phyloP scores from a whole-genome alignment of 2,113 vertebrate species.

The Oophaga pumilio region DNA sequence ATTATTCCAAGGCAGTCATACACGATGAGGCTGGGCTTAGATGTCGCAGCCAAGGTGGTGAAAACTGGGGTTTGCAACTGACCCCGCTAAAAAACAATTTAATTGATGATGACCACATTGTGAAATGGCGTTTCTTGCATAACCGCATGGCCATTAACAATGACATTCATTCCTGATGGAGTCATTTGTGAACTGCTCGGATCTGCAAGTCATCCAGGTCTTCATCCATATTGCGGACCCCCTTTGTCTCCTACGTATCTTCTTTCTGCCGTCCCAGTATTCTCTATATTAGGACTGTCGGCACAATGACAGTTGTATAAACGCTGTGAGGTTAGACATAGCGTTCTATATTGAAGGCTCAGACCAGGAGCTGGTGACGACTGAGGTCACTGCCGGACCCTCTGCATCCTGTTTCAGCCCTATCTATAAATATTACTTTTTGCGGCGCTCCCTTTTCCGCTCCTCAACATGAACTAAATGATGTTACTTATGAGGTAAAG shows the following conservation, averaged over 20 bases:
- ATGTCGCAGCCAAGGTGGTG: too few relatives aligned
- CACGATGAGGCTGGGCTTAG: too few relatives aligned
- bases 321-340: not conserved
- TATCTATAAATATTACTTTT: slow-evolving; percentile 42
- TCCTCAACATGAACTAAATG: slow-evolving; percentile 4
- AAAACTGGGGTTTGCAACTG: too few relatives aligned
- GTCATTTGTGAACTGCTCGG: too few relatives aligned
- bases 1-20: too few relatives aligned
- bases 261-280: not conserved
- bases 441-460: slow-evolving; percentile 33
- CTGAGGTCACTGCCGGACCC: slow-evolving; percentile 23
- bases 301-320: not conserved
- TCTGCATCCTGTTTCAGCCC: slow-evolving; percentile 40
- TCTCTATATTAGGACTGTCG: slow-evolving; percentile 13
- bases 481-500: not conserved
- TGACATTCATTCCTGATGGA: too few relatives aligned
- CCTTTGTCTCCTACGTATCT: not conserved
- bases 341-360: not conserved
- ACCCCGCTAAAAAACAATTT: too few relatives aligned
- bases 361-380: not conserved
- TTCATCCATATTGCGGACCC: too few relatives aligned
- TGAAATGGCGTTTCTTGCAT: too few relatives aligned
- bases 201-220: too few relatives aligned
- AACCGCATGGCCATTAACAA: too few relatives aligned
- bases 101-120: too few relatives aligned